Conservation (phyloP, 2,113 vertebrate genomes). For the Calyptommatus sinebrachiatus region DNA sequence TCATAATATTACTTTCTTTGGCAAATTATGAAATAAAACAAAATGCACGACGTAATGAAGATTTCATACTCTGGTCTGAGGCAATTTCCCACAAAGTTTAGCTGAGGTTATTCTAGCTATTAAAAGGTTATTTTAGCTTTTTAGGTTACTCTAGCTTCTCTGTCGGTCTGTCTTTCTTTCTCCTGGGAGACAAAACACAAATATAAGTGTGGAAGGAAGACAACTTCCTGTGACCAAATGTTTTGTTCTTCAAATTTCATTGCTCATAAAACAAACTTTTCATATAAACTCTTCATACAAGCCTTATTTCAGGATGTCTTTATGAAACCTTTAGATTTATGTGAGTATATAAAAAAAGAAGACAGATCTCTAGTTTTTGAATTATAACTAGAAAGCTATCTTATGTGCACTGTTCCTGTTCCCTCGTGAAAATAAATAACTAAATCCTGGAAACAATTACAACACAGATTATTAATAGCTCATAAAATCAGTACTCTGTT, state of each 20-base stretch:
- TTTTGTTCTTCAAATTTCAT: constrained; percentile 45
- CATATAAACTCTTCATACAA: constrained; percentile 8
- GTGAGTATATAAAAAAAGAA: background rate
- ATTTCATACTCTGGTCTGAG: background rate
- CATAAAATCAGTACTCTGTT: constrained; percentile 23
- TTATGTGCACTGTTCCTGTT: background rate
- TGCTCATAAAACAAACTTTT: constrained; percentile 20
- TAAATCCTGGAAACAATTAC: constrained; percentile 24
- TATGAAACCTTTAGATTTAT: constrained; percentile 38
- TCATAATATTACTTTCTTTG: constrained; percentile 5
- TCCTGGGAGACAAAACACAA: constrained; percentile 35
- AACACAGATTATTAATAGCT: constrained; percentile 2
- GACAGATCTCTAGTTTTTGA: background rate
- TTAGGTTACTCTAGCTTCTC: background rate
- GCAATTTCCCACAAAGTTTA: constrained; percentile 22
- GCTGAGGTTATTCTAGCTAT: constrained; percentile 10
- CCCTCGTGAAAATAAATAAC: constrained; percentile 1
- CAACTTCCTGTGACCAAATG: constrained; percentile 24
- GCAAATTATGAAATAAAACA: constrained; percentile 15
- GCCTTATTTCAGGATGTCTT: constrained; percentile 20
- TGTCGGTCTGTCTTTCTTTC: background rate
- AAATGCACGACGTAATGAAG: constrained; percentile 18
- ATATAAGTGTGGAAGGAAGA: constrained; percentile 4
- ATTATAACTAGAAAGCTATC: background rate
- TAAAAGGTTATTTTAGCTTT: background rate